Conservation (phyloP, 2,797 vertebrate genomes). For the Menidia menidia region DNA sequence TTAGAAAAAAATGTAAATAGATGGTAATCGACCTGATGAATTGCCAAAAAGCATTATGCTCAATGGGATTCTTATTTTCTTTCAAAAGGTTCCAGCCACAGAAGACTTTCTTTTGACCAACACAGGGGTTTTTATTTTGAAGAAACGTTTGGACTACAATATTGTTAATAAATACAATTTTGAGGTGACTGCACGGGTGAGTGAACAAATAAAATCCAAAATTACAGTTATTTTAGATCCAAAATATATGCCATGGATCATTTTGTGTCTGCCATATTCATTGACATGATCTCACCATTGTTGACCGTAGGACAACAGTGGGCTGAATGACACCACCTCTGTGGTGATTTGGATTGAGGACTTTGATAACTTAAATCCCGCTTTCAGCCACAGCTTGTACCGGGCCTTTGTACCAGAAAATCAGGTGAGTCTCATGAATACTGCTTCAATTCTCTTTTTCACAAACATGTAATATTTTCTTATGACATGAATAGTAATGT, state of each 20-base stretch:
- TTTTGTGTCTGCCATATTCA: background rate
- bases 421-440: constrained; percentile 60
- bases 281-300: background rate
- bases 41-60: too few relatives aligned
- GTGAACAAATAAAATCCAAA: background rate
- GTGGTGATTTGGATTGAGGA: constrained; percentile 77
- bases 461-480: background rate
- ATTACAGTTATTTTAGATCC: background rate
- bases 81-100: constrained; percentile 67
- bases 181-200: constrained; percentile 76
- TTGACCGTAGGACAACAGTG: constrained; percentile 70
- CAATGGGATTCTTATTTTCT: background rate
- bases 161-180: constrained; percentile 67
- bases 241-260: background rate
- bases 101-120: constrained; percentile 71
- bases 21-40: too few relatives aligned
- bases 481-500: too few relatives aligned
- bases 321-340: constrained; percentile 38
- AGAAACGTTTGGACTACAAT: constrained; percentile 80
- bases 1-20: too few relatives aligned
- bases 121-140: constrained; percentile 74
- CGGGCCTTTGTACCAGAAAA: constrained; percentile 76
- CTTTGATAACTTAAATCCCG: constrained; percentile 84
- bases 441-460: background rate
- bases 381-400: constrained; percentile 79